These are phyloP conservation scores for Dromiciops gliroides DNA, from an alignment of 2,113 vertebrate genomes.

Conservation along the genomic window DNA sequence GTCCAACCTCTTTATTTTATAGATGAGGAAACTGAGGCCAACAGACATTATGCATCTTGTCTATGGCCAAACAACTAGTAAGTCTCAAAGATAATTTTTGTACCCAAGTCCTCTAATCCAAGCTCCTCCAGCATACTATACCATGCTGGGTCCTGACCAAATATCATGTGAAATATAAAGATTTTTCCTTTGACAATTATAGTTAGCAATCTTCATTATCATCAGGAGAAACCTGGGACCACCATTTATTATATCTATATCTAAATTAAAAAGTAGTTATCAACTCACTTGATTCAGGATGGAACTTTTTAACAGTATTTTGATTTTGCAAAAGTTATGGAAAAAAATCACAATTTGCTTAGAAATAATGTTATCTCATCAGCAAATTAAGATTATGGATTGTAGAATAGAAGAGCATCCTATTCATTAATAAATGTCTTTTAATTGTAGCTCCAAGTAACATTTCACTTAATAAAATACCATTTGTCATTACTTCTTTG, in stretches of 20 bases:
- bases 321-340: conserved; percentile 25
- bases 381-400: neutral
- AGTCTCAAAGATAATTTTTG: neutral
- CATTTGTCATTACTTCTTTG: conserved; percentile 27
- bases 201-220: conserved; percentile 16
- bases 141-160: neutral
- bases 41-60: neutral
- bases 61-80: neutral
- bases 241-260: neutral
- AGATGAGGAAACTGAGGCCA: neutral
- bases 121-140: neutral
- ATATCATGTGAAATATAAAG: neutral
- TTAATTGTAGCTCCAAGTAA: neutral
- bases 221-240: neutral
- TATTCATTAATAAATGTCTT: neutral
- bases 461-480: conserved; percentile 19
- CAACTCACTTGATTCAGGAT: neutral
- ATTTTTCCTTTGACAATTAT: neutral
- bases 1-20: neutral
- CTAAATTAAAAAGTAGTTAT: neutral
- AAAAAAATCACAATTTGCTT: neutral
- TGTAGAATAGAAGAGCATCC: neutral
- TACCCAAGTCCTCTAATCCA: neutral
- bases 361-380: neutral
- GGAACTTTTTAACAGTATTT: neutral